These are phyloP conservation scores for Macrobrachium rosenbergii DNA, from an alignment of 1,140 invertebrate genomes.

Conservation along the genomic window DNA sequence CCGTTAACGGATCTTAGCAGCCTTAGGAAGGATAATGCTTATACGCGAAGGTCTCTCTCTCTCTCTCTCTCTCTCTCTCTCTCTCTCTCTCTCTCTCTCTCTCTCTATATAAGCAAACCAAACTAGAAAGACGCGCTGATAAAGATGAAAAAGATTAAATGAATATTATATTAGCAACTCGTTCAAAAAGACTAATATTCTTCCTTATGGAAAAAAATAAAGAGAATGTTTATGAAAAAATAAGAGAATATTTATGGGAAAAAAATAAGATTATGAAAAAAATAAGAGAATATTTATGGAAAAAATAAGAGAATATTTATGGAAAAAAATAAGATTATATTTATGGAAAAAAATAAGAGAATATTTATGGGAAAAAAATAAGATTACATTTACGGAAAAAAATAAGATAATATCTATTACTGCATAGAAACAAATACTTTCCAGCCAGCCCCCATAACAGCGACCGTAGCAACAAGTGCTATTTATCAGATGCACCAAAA, in stretches of 20 bases:
- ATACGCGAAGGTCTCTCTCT: not conserved
- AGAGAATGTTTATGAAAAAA: no score
- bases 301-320: no score
- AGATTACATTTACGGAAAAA: no score
- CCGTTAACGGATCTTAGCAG: not conserved
- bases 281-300: no score
- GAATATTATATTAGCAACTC: no score
- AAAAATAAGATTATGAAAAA: no score
- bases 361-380: no score
- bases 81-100: conserved; percentile 11
- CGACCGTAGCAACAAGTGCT: not conserved
- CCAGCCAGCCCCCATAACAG: not conserved
- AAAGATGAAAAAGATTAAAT: not conserved
- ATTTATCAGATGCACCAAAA: not conserved
- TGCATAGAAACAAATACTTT: not conserved
- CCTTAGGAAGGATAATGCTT: not conserved
- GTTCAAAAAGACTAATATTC: no score
- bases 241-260: no score
- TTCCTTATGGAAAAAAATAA: no score
- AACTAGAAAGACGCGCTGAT: not conserved
- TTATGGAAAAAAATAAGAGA: no score
- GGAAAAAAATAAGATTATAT: no score
- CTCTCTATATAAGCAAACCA: not conserved
- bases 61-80: conserved; percentile 14
- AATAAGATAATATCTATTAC: not conserved